Conservation (phyloP, 2,113 vertebrate genomes). For the Xiphorhynchus elegans region DNA sequence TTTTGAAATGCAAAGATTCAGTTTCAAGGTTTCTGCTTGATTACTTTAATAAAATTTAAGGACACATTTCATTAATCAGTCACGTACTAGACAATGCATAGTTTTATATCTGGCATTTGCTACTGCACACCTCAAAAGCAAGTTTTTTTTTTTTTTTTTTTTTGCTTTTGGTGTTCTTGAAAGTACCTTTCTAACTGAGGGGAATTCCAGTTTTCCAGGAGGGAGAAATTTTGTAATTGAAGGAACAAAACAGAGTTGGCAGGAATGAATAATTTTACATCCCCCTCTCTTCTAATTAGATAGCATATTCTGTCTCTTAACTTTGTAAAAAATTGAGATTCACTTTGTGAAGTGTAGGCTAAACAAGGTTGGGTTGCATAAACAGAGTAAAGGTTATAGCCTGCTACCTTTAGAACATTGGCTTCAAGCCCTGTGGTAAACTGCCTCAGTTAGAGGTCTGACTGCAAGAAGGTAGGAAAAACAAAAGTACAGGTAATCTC, state of each 20-base stretch:
- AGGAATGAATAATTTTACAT: constrained; percentile 38
- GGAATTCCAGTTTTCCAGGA: constrained; percentile 48
- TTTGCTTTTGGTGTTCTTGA: constrained; percentile 15
- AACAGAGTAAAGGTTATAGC: constrained; percentile 23
- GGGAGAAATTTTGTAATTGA: constrained; percentile 35
- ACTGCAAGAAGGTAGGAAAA: background rate
- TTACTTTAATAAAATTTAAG: constrained; percentile 67
- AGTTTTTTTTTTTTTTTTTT: background rate
- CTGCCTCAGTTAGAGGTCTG: background rate
- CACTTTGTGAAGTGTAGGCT: constrained; percentile 28
- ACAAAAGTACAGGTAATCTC: background rate
- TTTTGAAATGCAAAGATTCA: constrained; percentile 41
- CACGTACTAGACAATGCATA: constrained; percentile 19
- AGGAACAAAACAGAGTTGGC: constrained; percentile 17
- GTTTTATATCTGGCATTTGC: constrained; percentile 57
- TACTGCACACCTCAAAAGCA: constrained; percentile 35
- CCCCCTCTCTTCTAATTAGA: background rate
- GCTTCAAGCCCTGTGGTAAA: constrained; percentile 39
- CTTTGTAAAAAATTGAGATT: constrained; percentile 40
- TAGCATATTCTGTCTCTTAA: background rate
- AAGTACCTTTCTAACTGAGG: constrained; percentile 40
- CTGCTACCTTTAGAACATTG: background rate
- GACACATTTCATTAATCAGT: constrained; percentile 64
- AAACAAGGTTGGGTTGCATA: constrained; percentile 41
- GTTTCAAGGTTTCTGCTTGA: constrained; percentile 38